Percentiles rank a stretch among this genome's conserved stretches.
These are phyloP conservation scores for Dermatemys mawii DNA, from an alignment of 2,113 vertebrate genomes.

Conservation along the genomic window DNA sequence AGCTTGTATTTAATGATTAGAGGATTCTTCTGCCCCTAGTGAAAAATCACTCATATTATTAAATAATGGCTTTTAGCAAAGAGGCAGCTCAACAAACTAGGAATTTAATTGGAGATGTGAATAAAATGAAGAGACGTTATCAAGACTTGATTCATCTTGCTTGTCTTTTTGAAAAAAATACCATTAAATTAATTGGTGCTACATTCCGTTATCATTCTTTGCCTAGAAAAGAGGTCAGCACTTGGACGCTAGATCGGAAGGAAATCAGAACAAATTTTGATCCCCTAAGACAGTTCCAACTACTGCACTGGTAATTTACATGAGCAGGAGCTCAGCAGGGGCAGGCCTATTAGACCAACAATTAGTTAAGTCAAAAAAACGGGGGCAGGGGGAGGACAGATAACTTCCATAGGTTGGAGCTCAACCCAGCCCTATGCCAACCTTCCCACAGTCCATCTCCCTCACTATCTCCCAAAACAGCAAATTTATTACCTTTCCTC, in stretches of 20 bases:
- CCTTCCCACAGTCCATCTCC: no score
- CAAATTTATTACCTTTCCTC: not conserved
- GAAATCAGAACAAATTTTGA: not conserved
- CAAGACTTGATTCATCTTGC: not conserved
- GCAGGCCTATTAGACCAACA: no score
- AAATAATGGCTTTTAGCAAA: not conserved
- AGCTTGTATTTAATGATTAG: not conserved
- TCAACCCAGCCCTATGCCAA: not conserved
- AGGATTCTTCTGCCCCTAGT: accelerated
- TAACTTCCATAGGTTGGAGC: not conserved
- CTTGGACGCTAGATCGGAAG: not conserved
- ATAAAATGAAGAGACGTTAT: not conserved
- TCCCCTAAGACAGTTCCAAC: no score
- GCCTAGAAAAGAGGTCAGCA: not conserved
- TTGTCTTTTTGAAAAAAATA: not conserved
- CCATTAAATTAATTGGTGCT: not conserved
- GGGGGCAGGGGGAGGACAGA: no score
- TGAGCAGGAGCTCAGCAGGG: not conserved
- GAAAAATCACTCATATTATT: not conserved
- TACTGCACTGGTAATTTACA: not conserved
- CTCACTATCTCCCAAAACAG: not conserved
- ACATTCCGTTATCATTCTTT: not conserved
- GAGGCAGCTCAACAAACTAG: not conserved
- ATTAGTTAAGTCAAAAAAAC: not conserved
- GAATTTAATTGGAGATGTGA: not conserved